Evolutionary conservation across 2,888 invertebrate genomes (phyloP), one percentile per base, ranked within the genome.

Genomic region (Acleris literana): DNA sequence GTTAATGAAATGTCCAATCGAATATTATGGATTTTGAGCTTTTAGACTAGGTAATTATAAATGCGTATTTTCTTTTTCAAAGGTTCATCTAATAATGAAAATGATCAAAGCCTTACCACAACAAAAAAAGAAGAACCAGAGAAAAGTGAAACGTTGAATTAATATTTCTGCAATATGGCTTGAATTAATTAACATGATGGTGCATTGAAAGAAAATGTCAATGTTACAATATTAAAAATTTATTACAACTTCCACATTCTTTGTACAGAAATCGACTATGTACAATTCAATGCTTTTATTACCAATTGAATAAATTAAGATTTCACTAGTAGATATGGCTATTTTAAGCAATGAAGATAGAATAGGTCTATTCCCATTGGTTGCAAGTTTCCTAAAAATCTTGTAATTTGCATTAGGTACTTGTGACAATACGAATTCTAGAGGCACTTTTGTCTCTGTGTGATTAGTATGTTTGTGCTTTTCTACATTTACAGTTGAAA

Each of bases 1-100:
- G 76, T 75, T 63, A 65, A 68, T 44, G 7, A 18, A 63, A 16
- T 60, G 64, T 48, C 64, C n/a, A 46, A 6, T 46, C 2, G 7
- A 44, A n/a, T 16, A 44, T 11, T 44, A n/a, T 44, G 20, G 16
- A 18, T n/a, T 7, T 20, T 7, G 33, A 55, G 22, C 22, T 16
- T 22, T 13, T 1, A n/a, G 20, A 43, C 0, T 39, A 33, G 25
- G 4, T 11, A 13, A 22, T 6, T 18, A 43, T 43, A 43, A 16
- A 43, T 22, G 2, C n/a, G 39, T 11, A 48, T 51, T 56, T 20
- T 33, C 4, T 52, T 25, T 25, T 44, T 49, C 6, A 7, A 58
- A 59, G 58, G 64, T 60, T 49, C 64, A 4, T 64, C 54, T 29
- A 43, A 49, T n/a, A 46, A 64, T 39, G 60, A 20, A 53, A 55